These are phyloP conservation scores for pig (Sus scrofa) DNA, from an alignment of 2,113 vertebrate genomes.

Conservation along the genomic window DNA sequence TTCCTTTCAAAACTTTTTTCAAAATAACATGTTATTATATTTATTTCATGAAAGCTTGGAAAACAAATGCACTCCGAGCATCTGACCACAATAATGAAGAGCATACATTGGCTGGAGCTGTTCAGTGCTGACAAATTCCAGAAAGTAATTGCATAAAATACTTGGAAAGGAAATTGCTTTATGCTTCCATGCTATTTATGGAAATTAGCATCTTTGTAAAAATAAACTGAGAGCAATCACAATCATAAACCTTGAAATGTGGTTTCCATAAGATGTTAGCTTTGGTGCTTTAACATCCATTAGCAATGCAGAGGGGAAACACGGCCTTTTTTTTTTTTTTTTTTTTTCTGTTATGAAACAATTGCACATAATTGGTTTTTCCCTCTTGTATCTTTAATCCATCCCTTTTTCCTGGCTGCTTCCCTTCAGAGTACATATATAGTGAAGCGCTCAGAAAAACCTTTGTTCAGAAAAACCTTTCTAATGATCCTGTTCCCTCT, in stretches of 20 bases:
- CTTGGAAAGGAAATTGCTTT: slow-evolving; percentile 75
- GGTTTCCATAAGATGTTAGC: slow-evolving; percentile 59
- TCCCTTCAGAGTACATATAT: neutral
- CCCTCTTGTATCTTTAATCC: neutral
- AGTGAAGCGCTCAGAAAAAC: neutral
- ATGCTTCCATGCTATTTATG: slow-evolving; percentile 81
- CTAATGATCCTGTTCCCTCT: neutral
- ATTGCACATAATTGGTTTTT: slow-evolving; percentile 26
- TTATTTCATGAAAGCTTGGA: slow-evolving; percentile 31
- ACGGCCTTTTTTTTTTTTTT: neutral
- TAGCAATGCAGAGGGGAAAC: neutral
- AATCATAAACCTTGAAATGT: slow-evolving; percentile 63
- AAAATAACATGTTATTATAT: slow-evolving; percentile 20
- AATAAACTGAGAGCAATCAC: slow-evolving; percentile 74
- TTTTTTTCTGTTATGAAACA: neutral
- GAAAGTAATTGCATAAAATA: slow-evolving; percentile 76
- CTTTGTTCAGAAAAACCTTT: neutral
- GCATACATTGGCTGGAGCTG: slow-evolving; percentile 46
- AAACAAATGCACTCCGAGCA: slow-evolving; percentile 8
- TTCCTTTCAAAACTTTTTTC: neutral
- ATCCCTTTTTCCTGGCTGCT: slow-evolving; percentile 28
- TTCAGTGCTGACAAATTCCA: slow-evolving; percentile 75
- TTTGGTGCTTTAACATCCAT: neutral
- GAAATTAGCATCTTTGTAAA: slow-evolving; percentile 81
- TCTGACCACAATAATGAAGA: slow-evolving; percentile 63